phyloP scores from a whole-genome alignment of 2,113 vertebrate species.

The Nibea albiflora region DNA sequence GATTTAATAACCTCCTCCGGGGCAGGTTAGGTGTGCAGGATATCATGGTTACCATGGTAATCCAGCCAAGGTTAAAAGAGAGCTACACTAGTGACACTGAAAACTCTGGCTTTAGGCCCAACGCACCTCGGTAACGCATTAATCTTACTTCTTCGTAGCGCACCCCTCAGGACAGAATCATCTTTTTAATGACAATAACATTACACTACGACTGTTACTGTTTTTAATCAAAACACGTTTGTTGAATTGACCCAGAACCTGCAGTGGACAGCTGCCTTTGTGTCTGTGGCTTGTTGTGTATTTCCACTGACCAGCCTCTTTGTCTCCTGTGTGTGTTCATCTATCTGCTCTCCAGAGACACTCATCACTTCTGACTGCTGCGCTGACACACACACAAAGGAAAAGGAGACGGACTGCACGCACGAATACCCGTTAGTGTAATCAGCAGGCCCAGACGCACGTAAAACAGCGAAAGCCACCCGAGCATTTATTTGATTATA shows the following conservation, averaged over 20 bases:
- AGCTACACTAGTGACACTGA: too few species aligned
- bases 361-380: constrained; percentile 72
- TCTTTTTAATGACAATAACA: background rate
- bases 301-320: constrained; percentile 65
- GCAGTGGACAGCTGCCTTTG: constrained; percentile 67
- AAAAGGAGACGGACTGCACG: constrained; percentile 67
- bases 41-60: too few species aligned
- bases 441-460: constrained; percentile 60
- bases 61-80: too few species aligned
- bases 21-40: too few species aligned
- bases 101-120: too few species aligned
- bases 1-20: too few species aligned
- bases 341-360: constrained; percentile 69
- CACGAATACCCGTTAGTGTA: constrained; percentile 64
- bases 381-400: constrained; percentile 76
- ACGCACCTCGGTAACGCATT: too few species aligned
- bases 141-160: too few species aligned
- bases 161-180: too few species aligned
- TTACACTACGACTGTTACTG: constrained; percentile 1
- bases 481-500: constrained; percentile 48
- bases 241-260: constrained; percentile 36
- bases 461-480: constrained; percentile 46
- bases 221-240: constrained; percentile 38
- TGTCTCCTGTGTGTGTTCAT: constrained; percentile 67
- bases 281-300: constrained; percentile 49